These are phyloP conservation scores for Harpagifer antarcticus DNA, from an alignment of 2,797 vertebrate genomes.

Conservation along the genomic window DNA sequence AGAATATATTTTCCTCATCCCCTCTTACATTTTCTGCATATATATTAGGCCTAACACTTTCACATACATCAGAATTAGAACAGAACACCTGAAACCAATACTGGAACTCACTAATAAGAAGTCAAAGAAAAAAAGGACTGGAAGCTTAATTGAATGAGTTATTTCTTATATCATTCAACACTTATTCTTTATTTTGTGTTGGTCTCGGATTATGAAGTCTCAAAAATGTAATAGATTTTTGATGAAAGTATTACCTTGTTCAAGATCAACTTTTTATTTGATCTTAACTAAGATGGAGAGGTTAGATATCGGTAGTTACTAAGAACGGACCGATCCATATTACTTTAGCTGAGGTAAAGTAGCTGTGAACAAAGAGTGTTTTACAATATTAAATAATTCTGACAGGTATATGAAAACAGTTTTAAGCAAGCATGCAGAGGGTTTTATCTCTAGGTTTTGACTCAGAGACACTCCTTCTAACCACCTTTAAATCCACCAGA, in stretches of 20 bases:
- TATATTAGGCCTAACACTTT: neutral
- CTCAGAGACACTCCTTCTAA: neutral
- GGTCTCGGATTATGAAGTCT: neutral
- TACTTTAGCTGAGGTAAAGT: neutral
- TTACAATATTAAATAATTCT: constrained; percentile 1
- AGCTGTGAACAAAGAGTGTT: neutral
- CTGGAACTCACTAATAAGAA: too few species aligned
- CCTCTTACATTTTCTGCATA: constrained; percentile 9
- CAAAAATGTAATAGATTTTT: neutral
- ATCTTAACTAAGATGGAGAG: neutral
- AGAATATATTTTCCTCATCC: constrained; percentile 7
- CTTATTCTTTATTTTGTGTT: neutral
- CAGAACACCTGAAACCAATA: too few species aligned
- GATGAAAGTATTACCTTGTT: neutral
- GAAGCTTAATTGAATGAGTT: neutral
- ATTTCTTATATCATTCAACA: neutral
- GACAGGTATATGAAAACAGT: neutral
- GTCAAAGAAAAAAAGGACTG: neutral
- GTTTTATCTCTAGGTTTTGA: neutral
- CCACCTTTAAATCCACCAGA: neutral
- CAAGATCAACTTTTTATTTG: constrained; percentile 1
- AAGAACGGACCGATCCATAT: neutral
- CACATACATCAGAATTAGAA: too few species aligned
- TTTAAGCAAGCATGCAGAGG: neutral
- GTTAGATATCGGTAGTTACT: neutral